These are phyloP conservation scores for Cochlearius cochlearius DNA, from an alignment of 2,113 vertebrate species.

Conservation along the genomic window DNA sequence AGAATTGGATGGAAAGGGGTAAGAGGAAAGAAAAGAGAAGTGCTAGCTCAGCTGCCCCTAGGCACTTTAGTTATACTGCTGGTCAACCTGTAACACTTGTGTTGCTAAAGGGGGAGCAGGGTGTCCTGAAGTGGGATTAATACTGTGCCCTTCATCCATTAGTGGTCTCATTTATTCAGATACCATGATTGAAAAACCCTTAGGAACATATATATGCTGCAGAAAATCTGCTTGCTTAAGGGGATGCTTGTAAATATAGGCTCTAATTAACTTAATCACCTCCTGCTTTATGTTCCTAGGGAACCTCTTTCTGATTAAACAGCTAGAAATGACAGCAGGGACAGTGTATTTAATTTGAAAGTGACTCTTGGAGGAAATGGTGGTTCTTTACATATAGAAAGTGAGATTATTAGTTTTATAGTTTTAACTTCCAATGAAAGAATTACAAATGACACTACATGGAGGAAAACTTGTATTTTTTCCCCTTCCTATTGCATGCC, in stretches of 20 bases:
- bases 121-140: background rate
- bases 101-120: background rate
- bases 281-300: background rate
- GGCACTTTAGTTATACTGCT: background rate
- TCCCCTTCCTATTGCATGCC: background rate
- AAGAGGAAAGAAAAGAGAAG: background rate
- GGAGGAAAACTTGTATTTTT: background rate
- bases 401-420: background rate
- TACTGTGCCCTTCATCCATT: background rate
- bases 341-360: background rate
- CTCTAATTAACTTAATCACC: background rate
- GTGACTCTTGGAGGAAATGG: background rate
- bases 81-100: background rate
- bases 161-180: background rate
- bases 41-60: background rate
- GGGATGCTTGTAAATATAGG: background rate
- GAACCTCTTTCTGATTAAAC: background rate
- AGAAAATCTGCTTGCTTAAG: background rate
- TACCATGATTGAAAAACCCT: background rate
- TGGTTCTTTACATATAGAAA: background rate
- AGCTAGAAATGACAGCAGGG: background rate
- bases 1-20: background rate
- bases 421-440: background rate
- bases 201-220: background rate
- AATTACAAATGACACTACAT: background rate